Percentiles rank a stretch among this genome's conserved stretches.
phyloP scores from a whole-genome alignment of 2,888 invertebrate genomes.

The Ischnura elegans region DNA sequence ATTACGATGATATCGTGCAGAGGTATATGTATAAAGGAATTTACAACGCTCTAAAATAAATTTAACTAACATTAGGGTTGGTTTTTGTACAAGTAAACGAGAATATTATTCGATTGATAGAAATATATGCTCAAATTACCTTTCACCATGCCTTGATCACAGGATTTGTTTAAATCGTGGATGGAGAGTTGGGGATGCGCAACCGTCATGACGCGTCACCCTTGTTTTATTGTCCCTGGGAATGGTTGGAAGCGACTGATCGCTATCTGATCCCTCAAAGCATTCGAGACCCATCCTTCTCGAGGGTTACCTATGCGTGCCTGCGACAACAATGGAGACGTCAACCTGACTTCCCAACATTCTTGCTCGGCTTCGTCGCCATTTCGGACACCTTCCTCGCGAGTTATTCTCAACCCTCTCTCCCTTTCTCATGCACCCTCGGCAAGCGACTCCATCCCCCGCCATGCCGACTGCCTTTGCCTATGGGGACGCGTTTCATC shows the following conservation, averaged over 20 bases:
- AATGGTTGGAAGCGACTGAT: background rate
- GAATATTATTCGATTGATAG: too few relatives aligned
- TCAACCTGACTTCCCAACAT: background rate
- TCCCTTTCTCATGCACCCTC: background rate
- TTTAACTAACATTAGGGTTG: too few relatives aligned
- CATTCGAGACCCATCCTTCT: background rate
- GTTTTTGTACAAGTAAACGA: too few relatives aligned
- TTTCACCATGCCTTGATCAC: too few relatives aligned
- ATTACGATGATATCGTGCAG: too few relatives aligned
- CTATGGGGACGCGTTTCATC: background rate
- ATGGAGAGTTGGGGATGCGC: background rate
- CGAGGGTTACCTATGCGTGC: background rate
- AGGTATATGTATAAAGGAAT: too few relatives aligned
- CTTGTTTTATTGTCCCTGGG: constrained; percentile 4
- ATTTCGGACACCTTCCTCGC: background rate
- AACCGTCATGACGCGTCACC: constrained; percentile 22
- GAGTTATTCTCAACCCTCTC: background rate
- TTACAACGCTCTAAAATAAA: too few relatives aligned
- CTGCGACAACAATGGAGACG: constrained; percentile 41
- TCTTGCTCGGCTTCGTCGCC: background rate
- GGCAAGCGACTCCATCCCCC: background rate
- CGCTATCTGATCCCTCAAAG: constrained; percentile 30
- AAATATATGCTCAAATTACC: too few relatives aligned
- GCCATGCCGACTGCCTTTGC: background rate
- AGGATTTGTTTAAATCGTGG: too few relatives aligned